These are phyloP conservation scores for Meda fulgida DNA, from an alignment of 2,797 vertebrate species.

Conservation along the genomic window DNA sequence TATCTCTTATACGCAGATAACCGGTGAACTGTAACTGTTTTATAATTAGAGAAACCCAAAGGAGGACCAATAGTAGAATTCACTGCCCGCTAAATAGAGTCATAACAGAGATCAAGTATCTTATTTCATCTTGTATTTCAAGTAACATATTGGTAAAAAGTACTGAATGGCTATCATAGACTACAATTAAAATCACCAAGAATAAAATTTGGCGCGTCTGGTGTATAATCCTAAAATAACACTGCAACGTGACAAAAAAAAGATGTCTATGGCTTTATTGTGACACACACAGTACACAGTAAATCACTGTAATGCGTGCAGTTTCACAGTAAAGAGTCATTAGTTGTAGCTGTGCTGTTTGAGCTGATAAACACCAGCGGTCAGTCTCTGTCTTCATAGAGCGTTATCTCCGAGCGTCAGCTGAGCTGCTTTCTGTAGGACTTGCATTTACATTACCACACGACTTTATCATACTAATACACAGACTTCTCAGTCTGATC, in stretches of 20 bases:
- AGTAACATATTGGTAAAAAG: no score
- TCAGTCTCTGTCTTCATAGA: constrained; percentile 6
- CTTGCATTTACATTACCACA: neutral
- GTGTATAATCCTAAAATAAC: neutral
- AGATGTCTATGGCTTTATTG: neutral
- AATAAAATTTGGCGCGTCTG: no score
- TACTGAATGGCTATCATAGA: no score
- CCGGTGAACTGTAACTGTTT: no score
- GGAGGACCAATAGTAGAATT: no score
- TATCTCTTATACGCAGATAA: no score
- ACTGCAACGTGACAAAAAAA: neutral
- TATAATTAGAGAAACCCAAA: no score
- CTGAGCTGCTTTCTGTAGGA: neutral
- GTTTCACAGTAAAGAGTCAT: neutral
- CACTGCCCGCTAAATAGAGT: no score
- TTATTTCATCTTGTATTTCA: no score
- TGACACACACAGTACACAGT: neutral
- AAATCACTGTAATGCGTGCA: neutral
- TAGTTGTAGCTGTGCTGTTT: neutral
- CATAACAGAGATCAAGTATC: no score
- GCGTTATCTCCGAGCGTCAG: constrained; percentile 29
- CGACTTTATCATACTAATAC: neutral
- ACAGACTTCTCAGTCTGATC: neutral
- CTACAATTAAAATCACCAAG: no score
- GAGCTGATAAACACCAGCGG: constrained; percentile 11